Percentiles rank a stretch among this genome's conserved stretches.
Evolutionary conservation across 1,140 invertebrate species (phyloP).

Genomic region (Marisa cornuarietis): DNA sequence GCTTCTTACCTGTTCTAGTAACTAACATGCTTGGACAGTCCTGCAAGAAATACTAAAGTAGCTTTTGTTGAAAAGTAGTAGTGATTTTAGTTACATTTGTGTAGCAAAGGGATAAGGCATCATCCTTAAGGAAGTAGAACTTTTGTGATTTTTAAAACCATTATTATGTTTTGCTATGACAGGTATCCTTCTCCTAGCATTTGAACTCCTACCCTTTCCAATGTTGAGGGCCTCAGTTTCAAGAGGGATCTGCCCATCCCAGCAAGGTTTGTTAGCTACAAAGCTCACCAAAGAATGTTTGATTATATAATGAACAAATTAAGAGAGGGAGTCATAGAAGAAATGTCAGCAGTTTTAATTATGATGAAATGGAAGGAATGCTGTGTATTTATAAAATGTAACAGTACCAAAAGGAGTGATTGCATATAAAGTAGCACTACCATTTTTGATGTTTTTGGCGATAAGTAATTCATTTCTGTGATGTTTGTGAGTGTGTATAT

Average conservation of each 20-base stretch:
- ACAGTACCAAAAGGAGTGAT: no score
- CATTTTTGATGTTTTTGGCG: no score
- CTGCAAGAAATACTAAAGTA: not conserved
- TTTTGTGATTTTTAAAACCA: not conserved
- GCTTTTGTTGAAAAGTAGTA: not conserved
- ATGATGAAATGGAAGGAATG: no score
- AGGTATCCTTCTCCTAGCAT: conserved; percentile 49
- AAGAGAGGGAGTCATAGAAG: no score
- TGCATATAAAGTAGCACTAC: no score
- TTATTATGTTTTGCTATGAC: conserved; percentile 1
- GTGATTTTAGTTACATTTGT: not conserved
- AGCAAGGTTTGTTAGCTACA: conserved; percentile 48
- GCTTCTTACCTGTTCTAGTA: not conserved
- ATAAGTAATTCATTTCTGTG: not conserved
- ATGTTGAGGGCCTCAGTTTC: conserved; percentile 59
- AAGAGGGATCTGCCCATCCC: conserved; percentile 48
- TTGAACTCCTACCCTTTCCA: conserved; percentile 59
- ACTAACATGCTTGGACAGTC: not conserved
- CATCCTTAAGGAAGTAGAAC: not conserved
- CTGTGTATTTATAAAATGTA: no score
- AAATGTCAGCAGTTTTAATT: no score
- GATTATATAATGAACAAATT: no score
- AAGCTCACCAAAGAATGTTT: no score
- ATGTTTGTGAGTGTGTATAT: not conserved
- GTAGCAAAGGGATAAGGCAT: not conserved